Evolutionary conservation across 2,113 vertebrate genomes (phyloP).

Genomic region (Poeciliopsis prolifica): DNA sequence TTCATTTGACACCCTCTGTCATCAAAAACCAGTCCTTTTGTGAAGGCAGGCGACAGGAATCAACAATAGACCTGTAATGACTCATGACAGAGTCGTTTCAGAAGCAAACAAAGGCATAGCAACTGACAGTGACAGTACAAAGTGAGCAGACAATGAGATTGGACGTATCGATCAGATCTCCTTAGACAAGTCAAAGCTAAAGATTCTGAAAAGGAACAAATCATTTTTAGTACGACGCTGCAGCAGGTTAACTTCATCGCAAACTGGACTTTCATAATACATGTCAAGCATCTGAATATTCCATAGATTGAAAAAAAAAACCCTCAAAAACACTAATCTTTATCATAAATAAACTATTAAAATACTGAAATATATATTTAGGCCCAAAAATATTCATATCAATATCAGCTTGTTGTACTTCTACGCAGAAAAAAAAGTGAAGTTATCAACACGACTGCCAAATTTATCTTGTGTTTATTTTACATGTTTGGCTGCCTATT

Average conservation of each 20-base stretch:
- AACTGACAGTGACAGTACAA: slow-evolving; percentile 57
- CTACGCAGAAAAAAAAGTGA: too few relatives aligned
- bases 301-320: background rate
- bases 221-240: background rate
- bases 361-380: background rate
- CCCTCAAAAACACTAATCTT: too few relatives aligned
- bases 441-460: too few relatives aligned
- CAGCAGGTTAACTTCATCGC: slow-evolving; percentile 35
- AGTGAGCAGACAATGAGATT: slow-evolving; percentile 49
- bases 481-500: too few relatives aligned
- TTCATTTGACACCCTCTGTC: slow-evolving; percentile 59
- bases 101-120: slow-evolving; percentile 54
- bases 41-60: slow-evolving; percentile 28
- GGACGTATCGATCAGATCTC: slow-evolving; percentile 54
- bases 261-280: background rate
- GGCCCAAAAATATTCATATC: background rate
- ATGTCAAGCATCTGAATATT: background rate
- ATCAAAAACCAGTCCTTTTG: slow-evolving; percentile 53
- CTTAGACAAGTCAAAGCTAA: slow-evolving; percentile 41
- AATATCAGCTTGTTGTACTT: too few relatives aligned
- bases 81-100: slow-evolving; percentile 55
- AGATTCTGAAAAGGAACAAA: slow-evolving; percentile 14
- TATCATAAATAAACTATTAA: background rate
- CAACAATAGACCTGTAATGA: slow-evolving; percentile 67
- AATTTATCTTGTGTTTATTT: background rate